A percentile compares a stretch with the other conserved stretches of the same genome.
Conservation (phyloP, 30 jellyfish, hydroid and myxozoan species). For the Rhopilema esculentum region DNA sequence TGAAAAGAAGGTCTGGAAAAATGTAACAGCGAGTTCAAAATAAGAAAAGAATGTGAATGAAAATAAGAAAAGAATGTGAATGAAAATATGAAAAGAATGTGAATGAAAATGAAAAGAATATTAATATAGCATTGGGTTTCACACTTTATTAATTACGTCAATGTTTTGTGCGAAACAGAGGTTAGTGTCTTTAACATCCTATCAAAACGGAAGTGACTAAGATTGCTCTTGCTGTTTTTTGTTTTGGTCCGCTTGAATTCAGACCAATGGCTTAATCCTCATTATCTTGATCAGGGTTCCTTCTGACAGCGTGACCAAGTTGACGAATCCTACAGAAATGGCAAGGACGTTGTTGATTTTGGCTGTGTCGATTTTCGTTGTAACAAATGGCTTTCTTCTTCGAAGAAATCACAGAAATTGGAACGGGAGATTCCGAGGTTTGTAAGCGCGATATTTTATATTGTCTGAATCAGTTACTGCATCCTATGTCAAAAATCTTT, state of each 20-base stretch:
- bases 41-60: too few relatives aligned
- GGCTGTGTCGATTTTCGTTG: background rate
- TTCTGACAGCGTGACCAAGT: background rate
- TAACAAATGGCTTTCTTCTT: background rate
- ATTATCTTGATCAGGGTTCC: background rate
- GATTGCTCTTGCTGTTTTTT: background rate
- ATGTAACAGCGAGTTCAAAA: too few relatives aligned
- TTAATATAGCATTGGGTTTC: too few relatives aligned
- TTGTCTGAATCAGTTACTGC: background rate
- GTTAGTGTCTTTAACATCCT: background rate
- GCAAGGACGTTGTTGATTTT: background rate
- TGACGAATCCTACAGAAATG: background rate
- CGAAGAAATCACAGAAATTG: background rate
- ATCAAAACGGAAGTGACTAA: background rate
- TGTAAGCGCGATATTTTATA: background rate
- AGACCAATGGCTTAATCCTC: background rate
- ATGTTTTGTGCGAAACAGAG: too few relatives aligned
- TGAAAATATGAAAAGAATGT: too few relatives aligned
- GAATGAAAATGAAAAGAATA: too few relatives aligned
- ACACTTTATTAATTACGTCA: too few relatives aligned
- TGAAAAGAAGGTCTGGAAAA: too few relatives aligned
- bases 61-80: too few relatives aligned
- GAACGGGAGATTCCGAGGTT: background rate
- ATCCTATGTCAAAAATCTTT: too few relatives aligned
- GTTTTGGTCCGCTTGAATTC: background rate